Evolutionary conservation across 2,888 invertebrate genomes (phyloP), one percentile per base, ranked within the genome.

Genomic region (Koerneria pararmatus): DNA sequence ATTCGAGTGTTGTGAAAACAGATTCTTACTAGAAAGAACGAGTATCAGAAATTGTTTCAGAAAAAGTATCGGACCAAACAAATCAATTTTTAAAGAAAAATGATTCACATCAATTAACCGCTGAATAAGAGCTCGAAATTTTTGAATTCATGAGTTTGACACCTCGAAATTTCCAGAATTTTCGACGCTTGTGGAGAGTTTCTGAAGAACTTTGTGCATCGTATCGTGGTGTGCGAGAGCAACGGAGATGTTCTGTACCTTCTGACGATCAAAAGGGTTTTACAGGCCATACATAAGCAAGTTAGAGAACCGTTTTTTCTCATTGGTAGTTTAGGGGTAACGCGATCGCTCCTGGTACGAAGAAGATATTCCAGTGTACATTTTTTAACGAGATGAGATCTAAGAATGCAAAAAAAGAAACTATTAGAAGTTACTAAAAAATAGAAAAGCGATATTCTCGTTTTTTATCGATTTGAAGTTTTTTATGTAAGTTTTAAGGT

Each of bases 201-300:
- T 46, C 41, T 62, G 46, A 22, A 49, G 1, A 70, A 71, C 41
- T 68, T 65, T 5, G 68, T 76, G 0, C 74, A 76, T 69, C 71
- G 76, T 8, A 64, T 76, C 8, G 69, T 66, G 6, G 72, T 71
- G n/a, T 66, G 66, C 19, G 74, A 74, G n/a, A 49, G 56, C 22
- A 34, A 61, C 1, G 69, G 67, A 11, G 71, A 75, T 53, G 70
- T 74, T 11, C 66, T 72, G 53, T 68, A 68, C 59, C 67, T 76
- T 41, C 67, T 76, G 31, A 71, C 72, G 0, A 67, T 75, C 27
- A 68, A 74, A 35, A 68, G 76, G 46, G 71, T 75, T 5, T 62
- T 76, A 8, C 69, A 71, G 24, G 74, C 73, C 6, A 71, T 76
- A 48, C 76, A 76, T 32, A 75, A 70, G 48, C 76, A 75, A 67